Evolutionary conservation across 2,113 vertebrate genomes (phyloP).

Genomic region (Actinemys pallida): DNA sequence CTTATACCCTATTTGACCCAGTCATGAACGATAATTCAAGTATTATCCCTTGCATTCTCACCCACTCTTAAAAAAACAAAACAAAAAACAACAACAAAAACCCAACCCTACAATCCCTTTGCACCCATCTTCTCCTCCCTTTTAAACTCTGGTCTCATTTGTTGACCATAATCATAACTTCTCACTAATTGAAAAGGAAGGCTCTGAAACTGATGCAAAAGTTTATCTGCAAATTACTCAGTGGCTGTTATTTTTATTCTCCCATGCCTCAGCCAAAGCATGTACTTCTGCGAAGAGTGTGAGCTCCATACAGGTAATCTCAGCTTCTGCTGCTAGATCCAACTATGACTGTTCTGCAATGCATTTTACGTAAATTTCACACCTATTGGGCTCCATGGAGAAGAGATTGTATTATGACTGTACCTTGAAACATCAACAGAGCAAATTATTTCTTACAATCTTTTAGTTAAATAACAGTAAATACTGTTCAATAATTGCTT

Average conservation of each 20-base stretch:
- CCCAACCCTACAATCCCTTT: neutral
- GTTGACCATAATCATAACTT: neutral
- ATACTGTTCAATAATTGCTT: neutral
- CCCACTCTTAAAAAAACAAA: neutral
- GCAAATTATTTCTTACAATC: neutral
- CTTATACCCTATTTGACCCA: neutral
- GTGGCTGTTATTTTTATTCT: neutral
- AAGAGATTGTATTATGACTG: neutral
- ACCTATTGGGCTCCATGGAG: neutral
- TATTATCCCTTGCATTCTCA: neutral
- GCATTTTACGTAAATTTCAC: neutral
- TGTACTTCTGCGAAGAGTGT: neutral
- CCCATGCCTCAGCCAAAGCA: neutral
- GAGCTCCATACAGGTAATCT: neutral
- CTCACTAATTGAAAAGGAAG: neutral
- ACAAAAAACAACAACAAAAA: no score
- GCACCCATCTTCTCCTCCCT: neutral
- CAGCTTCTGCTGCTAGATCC: neutral
- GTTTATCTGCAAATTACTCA: neutral
- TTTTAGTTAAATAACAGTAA: conserved; percentile 13
- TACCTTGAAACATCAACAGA: neutral
- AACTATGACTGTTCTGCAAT: neutral
- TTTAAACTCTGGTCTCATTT: neutral
- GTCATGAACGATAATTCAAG: neutral
- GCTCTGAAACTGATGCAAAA: neutral